Evolutionary conservation across 2,797 vertebrate species (phyloP).

Genomic region (Poecile montanus): DNA sequence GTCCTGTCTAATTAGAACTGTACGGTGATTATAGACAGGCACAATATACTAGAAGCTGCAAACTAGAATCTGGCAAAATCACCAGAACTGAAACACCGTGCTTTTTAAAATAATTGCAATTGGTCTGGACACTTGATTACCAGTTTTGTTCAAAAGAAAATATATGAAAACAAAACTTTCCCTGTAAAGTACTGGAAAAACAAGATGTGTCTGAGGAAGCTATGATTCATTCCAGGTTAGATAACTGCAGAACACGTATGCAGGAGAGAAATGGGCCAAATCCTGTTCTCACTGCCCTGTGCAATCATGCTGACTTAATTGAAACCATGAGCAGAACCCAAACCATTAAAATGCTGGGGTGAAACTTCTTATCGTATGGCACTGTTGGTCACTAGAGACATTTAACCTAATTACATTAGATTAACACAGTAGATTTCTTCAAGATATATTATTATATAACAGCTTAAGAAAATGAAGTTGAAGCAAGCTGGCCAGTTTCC

Average conservation of each 20-base stretch:
- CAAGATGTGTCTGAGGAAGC: slow-evolving; percentile 18
- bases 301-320: slow-evolving; percentile 47
- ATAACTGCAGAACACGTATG: slow-evolving; percentile 52
- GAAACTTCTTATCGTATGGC: slow-evolving; percentile 28
- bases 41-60: background rate
- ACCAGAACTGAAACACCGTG: background rate
- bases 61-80: background rate
- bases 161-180: slow-evolving; percentile 26
- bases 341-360: slow-evolving; percentile 59
- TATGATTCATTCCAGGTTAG: slow-evolving; percentile 58
- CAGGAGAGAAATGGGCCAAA: slow-evolving; percentile 34
- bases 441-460: slow-evolving; percentile 47
- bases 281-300: slow-evolving; percentile 5
- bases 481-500: background rate
- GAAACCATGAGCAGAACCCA: slow-evolving; percentile 46
- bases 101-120: background rate
- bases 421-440: slow-evolving; percentile 58
- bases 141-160: slow-evolving; percentile 20
- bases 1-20: background rate
- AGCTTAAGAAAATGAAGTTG: slow-evolving; percentile 3
- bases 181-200: slow-evolving; percentile 24
- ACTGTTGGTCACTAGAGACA: slow-evolving; percentile 61
- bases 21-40: background rate
- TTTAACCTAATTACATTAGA: slow-evolving; percentile 74
- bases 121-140: slow-evolving; percentile 4